Percentiles rank a stretch among this genome's conserved stretches.
Conservation (phyloP, 2,113 vertebrate genomes). For the Sula dactylatra region DNA sequence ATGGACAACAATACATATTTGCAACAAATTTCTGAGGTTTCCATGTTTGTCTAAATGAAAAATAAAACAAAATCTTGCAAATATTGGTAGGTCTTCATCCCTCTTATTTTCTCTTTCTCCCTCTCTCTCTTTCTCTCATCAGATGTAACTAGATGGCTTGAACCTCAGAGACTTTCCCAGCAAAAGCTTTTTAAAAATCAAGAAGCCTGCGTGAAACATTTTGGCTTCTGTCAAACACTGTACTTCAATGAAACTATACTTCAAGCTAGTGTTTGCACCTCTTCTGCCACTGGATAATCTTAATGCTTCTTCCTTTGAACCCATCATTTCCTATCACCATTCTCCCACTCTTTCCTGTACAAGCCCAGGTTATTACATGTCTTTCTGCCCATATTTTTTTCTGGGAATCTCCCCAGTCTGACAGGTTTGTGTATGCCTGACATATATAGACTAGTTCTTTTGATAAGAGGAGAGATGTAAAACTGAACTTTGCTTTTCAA, state of each 20-base stretch:
- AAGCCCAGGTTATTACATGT: neutral
- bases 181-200: too few relatives aligned
- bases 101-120: neutral
- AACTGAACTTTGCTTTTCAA: neutral
- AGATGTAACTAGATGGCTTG: neutral
- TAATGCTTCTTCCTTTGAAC: neutral
- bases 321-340: neutral
- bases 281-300: neutral
- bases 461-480: neutral
- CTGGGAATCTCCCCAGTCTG: neutral
- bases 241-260: neutral
- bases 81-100: neutral
- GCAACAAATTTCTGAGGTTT: neutral
- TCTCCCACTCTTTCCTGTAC: too few relatives aligned
- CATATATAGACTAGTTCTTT: neutral
- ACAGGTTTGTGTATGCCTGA: neutral
- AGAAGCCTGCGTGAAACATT: too few relatives aligned
- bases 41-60: neutral
- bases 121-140: neutral
- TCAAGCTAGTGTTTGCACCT: neutral
- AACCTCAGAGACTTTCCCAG: too few relatives aligned
- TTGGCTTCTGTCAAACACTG: neutral
- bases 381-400: neutral
- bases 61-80: neutral
- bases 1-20: accelerated